Evolutionary conservation across 2,113 vertebrate species (phyloP), one percentile per base, ranked within the genome.

Genomic region (Tyrannus savana): DNA sequence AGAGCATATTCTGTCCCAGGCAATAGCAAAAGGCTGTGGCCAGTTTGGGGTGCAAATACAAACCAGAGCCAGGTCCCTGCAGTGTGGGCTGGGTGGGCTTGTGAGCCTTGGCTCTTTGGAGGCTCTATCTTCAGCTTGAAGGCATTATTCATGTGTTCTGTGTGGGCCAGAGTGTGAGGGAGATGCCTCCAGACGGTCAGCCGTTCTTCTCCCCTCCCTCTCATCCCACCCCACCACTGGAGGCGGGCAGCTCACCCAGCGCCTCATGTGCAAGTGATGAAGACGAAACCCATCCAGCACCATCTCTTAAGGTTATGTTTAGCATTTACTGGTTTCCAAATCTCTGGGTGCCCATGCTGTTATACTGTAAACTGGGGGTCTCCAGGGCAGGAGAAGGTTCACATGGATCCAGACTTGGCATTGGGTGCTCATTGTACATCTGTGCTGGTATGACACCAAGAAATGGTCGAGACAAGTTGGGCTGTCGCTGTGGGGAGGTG

Each of bases 151-250:
- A 63, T 47, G 19, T 53, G 23, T 44, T 9, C 14, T 69, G 37
- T 19, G 31, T 22, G 44, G 41, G 3, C 10, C 17, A 59, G 33
- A 56, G 6, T 1, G 0, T 14, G 31, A 78, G 33, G 18, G 18
- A 74, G 24, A 23, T 6, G 6, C 2, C 31, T 63, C 31, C 64
- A 63, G 69, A 35, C 7, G 7, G 23, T 31, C 17, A 64, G 31
- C 27, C 19, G 4, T 39, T 56, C 27, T 27, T 44, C 28, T 78
- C 22, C 37, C 11, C 25, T 84, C 14, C 22, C 9, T 87, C 24
- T 46, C 25, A 21, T 39, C 15, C 33, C 24, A 50, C 5, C 10
- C 39, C n/a, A 19, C 18, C 1, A 0, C 56, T 14, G 3, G n/a
- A 71, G 66, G 7, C 11, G 47, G 52, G n/a, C 42, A 72, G 80